Conservation (phyloP, 2,113 vertebrate genomes). For the Nycticorax nycticorax region DNA sequence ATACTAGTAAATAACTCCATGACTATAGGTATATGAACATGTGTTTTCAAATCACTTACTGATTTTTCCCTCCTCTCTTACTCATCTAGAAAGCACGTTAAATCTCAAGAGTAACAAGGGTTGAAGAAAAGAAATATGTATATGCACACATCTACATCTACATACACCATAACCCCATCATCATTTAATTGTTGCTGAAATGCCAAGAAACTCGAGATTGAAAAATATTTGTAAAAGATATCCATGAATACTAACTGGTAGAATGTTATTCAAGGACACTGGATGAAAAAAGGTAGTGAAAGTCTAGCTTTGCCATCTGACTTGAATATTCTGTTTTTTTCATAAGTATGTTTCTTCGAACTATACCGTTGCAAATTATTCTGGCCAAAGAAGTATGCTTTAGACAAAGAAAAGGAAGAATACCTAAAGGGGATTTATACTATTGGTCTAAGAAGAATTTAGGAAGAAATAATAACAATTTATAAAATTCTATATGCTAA, state of each 20-base stretch:
- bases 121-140: neutral
- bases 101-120: neutral
- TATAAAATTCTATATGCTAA: neutral
- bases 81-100: neutral
- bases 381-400: neutral
- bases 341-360: slow-evolving; percentile 28
- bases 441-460: neutral
- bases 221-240: neutral
- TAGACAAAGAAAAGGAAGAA: neutral
- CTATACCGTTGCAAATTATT: neutral
- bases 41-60: neutral
- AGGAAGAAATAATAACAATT: neutral
- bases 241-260: neutral
- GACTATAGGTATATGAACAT: neutral
- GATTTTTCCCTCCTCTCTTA: neutral
- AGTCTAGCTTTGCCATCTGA: neutral
- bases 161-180: neutral
- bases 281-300: slow-evolving; percentile 22
- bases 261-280: neutral
- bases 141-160: neutral
- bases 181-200: neutral
- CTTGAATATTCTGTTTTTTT: slow-evolving; percentile 21
- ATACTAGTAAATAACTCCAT: neutral
- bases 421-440: neutral
- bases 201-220: neutral